Evolutionary conservation across 2,888 invertebrate genomes (phyloP).

Genomic region (Drosophila algonquin): DNA sequence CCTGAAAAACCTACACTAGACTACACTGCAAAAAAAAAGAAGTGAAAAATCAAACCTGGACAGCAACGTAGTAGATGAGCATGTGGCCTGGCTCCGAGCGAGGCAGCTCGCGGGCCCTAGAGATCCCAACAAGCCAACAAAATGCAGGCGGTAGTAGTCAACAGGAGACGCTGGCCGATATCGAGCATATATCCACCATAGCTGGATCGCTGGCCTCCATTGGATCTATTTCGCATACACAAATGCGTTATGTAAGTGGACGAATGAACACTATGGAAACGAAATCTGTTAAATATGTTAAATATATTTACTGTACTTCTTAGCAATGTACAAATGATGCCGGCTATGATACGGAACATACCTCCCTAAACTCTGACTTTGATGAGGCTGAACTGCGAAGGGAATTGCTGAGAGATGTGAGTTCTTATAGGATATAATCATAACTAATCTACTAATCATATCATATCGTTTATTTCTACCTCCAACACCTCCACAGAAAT

Average conservation of each 20-base stretch:
- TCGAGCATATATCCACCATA: slow-evolving; percentile 88
- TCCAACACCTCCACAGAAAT: slow-evolving; percentile 87
- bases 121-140: slow-evolving; percentile 77
- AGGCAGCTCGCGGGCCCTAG: slow-evolving; percentile 81
- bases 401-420: slow-evolving; percentile 92
- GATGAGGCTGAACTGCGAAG: slow-evolving; percentile 91
- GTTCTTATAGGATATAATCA: slow-evolving; percentile 78
- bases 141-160: slow-evolving; percentile 81
- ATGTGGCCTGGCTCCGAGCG: slow-evolving; percentile 81
- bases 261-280: neutral
- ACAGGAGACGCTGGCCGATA: slow-evolving; percentile 88
- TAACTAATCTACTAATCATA: neutral
- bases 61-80: slow-evolving; percentile 23
- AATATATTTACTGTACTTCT: no score
- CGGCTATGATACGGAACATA: slow-evolving; percentile 91
- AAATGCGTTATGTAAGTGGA: slow-evolving; percentile 78
- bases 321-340: slow-evolving; percentile 85
- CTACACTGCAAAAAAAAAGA: neutral
- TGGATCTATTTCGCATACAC: slow-evolving; percentile 86
- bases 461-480: neutral
- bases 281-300: neutral
- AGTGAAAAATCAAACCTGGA: slow-evolving; percentile 51
- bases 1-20: neutral
- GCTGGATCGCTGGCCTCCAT: slow-evolving; percentile 88
- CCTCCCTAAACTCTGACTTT: slow-evolving; percentile 91